Percentiles rank a stretch among this genome's conserved stretches.
Conservation (phyloP, 2,888 invertebrate species). For the Lathronympha strigana region DNA sequence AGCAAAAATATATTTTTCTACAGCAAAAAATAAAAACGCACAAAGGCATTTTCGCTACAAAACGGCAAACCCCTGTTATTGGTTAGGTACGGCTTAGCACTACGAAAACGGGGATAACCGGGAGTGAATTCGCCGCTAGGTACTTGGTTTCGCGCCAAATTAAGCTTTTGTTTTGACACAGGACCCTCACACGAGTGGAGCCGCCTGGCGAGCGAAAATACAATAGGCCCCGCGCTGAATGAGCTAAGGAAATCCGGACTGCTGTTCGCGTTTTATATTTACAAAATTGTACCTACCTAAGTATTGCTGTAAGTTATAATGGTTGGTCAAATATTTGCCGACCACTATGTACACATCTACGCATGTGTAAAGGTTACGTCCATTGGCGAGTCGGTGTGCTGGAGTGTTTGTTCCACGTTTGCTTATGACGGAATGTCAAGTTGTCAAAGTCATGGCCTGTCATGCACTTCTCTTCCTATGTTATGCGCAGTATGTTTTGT, state of each 20-base stretch:
- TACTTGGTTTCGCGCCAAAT: too few relatives aligned
- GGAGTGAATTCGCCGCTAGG: too few relatives aligned
- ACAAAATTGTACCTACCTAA: not conserved
- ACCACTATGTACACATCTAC: slow-evolving; percentile 59
- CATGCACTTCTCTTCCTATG: slow-evolving; percentile 34
- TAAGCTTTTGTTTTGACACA: too few relatives aligned
- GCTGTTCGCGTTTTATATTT: not conserved
- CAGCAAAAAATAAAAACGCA: too few relatives aligned
- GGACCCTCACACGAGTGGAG: too few relatives aligned
- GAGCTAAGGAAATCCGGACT: slow-evolving; percentile 3
- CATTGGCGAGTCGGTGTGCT: slow-evolving; percentile 63
- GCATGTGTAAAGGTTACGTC: slow-evolving; percentile 66
- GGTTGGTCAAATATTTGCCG: slow-evolving; percentile 62
- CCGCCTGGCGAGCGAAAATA: too few relatives aligned
- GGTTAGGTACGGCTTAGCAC: too few relatives aligned
- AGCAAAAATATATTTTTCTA: too few relatives aligned
- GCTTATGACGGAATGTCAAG: slow-evolving; percentile 61
- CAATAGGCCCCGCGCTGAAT: too few relatives aligned
- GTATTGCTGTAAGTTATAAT: slow-evolving; percentile 40
- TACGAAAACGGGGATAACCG: too few relatives aligned
- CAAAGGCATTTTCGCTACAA: too few relatives aligned
- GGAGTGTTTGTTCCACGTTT: slow-evolving; percentile 62
- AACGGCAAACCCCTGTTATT: too few relatives aligned
- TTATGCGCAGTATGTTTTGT: slow-evolving; percentile 1
- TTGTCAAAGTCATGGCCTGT: slow-evolving; percentile 54